Percentiles rank a stretch among this genome's conserved stretches.
phyloP scores from a whole-genome alignment of 2,113 vertebrate species.

The Myrmecobius fasciatus region DNA sequence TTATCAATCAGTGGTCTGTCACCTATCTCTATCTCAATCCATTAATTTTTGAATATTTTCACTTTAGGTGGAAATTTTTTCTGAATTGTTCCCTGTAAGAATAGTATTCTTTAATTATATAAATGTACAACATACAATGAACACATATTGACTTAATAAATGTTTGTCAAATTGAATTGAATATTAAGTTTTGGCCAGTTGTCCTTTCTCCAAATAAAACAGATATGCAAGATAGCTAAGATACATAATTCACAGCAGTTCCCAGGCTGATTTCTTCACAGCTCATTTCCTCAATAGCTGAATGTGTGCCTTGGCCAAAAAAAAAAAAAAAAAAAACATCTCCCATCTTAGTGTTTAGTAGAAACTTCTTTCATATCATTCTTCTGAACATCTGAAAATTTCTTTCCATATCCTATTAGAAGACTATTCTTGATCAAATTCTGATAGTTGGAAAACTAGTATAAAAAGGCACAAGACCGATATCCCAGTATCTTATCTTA shows the following conservation, averaged over 20 bases:
- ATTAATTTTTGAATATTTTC: slow-evolving; percentile 27
- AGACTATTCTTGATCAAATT: slow-evolving; percentile 49
- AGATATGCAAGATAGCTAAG: slow-evolving; percentile 10
- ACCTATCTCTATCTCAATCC: slow-evolving; percentile 37
- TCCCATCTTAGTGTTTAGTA: background rate
- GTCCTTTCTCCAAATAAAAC: slow-evolving; percentile 20
- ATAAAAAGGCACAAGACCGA: slow-evolving; percentile 52
- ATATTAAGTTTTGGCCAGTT: background rate
- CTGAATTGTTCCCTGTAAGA: slow-evolving; percentile 44
- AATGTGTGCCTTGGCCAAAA: slow-evolving; percentile 53
- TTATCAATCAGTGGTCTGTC: no score
- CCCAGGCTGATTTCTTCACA: slow-evolving; percentile 55
- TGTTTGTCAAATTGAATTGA: background rate
- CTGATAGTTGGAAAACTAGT: slow-evolving; percentile 16
- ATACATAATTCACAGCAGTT: slow-evolving; percentile 12
- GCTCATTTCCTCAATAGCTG: slow-evolving; percentile 49
- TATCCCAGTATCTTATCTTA: slow-evolving; percentile 60
- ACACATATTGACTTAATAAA: background rate
- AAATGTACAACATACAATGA: slow-evolving; percentile 33
- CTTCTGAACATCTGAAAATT: background rate
- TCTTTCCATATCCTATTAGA: background rate
- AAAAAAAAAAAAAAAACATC: no score
- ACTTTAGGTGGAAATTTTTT: slow-evolving; percentile 70
- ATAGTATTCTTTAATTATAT: slow-evolving; percentile 55
- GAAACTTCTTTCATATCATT: background rate